Percentiles rank a stretch among this genome's conserved stretches.
Evolutionary conservation across 2,113 vertebrate species (phyloP).

Genomic region (Hiodon alosoides): DNA sequence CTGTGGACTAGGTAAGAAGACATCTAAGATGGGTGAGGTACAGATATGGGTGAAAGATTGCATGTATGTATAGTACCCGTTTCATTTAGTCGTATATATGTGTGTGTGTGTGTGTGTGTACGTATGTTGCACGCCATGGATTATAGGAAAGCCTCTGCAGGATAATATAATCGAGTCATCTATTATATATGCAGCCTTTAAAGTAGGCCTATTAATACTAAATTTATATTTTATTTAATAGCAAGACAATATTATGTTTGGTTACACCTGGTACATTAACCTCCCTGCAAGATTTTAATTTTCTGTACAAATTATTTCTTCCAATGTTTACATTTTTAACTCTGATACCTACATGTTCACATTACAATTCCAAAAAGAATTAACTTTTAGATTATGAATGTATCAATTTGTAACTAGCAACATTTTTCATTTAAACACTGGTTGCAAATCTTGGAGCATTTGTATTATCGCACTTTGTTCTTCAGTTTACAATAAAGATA

Average conservation of each 20-base stretch:
- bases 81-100: not conserved
- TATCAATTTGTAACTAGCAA: not conserved
- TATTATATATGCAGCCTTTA: no score
- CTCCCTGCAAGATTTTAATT: not conserved
- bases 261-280: not conserved
- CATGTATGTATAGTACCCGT: slow-evolving; percentile 61
- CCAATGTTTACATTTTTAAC: not conserved
- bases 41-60: slow-evolving; percentile 96
- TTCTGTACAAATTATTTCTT: not conserved
- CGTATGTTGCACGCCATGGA: not conserved
- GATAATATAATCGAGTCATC: no score
- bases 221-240: not conserved
- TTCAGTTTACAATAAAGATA: slow-evolving; percentile 7
- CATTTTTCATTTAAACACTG: not conserved
- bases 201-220: not conserved
- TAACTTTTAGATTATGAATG: not conserved
- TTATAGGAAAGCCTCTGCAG: no score
- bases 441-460: not conserved
- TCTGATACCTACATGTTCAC: not conserved
- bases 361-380: not conserved
- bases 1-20: slow-evolving; percentile 64
- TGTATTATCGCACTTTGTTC: not conserved
- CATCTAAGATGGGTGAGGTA: slow-evolving; percentile 69
- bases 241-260: no score
- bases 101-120: not conserved